Percentiles rank a stretch among this genome's conserved stretches.
Evolutionary conservation across 2,888 invertebrate species (phyloP).

Genomic region (Eupithecia vulgata): DNA sequence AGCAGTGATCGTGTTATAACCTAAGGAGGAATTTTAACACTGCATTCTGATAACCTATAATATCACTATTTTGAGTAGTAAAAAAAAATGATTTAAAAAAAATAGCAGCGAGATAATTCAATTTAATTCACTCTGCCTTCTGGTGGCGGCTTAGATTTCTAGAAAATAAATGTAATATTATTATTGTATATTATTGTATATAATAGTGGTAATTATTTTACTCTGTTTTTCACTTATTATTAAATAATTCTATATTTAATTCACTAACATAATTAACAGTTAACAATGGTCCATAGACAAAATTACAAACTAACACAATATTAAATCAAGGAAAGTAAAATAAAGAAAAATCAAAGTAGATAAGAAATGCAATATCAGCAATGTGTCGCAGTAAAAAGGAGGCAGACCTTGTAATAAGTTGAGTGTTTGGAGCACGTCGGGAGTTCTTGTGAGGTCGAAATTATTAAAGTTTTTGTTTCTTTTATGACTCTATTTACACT

Average conservation of each 20-base stretch:
- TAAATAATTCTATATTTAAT: no score
- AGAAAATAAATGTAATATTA: no score
- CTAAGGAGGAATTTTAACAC: neutral
- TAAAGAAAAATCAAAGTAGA: no score
- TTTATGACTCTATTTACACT: neutral
- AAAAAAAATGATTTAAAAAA: neutral
- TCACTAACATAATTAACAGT: no score
- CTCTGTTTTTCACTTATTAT: no score
- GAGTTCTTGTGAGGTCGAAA: neutral
- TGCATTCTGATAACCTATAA: neutral
- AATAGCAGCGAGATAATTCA: neutral
- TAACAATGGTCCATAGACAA: no score
- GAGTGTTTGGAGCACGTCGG: conserved; percentile 1
- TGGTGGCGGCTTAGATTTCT: no score
- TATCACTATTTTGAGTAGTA: neutral
- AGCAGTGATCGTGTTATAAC: neutral
- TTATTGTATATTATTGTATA: no score
- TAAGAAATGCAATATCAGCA: conserved; percentile 10
- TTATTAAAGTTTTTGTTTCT: conserved; percentile 10
- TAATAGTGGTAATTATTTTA: no score
- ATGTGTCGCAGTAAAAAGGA: neutral
- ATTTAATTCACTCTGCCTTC: no score
- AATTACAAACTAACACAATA: no score
- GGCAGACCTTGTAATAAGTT: neutral
- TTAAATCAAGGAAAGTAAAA: no score